phyloP scores from a whole-genome alignment of 2,888 invertebrate genomes.

The Cheiracanthium punctorium region DNA sequence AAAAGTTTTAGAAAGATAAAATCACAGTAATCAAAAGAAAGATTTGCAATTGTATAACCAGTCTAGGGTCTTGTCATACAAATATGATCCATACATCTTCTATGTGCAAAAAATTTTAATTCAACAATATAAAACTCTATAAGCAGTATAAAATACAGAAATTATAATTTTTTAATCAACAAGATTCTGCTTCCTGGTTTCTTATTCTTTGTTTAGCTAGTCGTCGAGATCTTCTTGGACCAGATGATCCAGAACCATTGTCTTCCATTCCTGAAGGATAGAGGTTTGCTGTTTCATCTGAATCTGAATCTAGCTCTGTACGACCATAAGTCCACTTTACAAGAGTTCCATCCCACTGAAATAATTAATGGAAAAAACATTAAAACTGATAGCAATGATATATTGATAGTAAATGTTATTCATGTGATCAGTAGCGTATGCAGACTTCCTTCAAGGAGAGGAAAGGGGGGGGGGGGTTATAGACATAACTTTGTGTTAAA shows the following conservation, averaged over 20 bases:
- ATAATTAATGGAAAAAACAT: constrained; percentile 11
- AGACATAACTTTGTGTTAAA: no score
- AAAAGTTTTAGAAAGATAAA: no score
- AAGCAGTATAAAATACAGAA: constrained; percentile 8
- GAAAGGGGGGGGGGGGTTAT: no score
- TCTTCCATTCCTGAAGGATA: not conserved
- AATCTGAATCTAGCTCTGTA: constrained; percentile 70
- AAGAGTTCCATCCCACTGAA: constrained; percentile 77
- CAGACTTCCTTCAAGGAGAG: no score
- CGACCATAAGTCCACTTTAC: constrained; percentile 75
- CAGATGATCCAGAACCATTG: not conserved
- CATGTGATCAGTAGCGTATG: no score
- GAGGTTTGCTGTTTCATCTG: constrained; percentile 50
- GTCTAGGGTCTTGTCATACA: not conserved
- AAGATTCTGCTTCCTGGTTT: constrained; percentile 28
- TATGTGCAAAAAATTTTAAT: not conserved
- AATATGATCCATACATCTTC: not conserved
- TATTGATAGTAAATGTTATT: no score
- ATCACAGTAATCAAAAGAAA: no score
- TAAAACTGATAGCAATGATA: no score
- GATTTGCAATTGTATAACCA: no score
- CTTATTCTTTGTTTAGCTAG: constrained; percentile 57
- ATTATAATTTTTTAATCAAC: not conserved
- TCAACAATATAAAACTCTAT: not conserved
- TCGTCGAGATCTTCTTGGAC: constrained; percentile 51